These are phyloP conservation scores for Mamestra configurata DNA, from an alignment of 1,140 invertebrate species.

Conservation along the genomic window DNA sequence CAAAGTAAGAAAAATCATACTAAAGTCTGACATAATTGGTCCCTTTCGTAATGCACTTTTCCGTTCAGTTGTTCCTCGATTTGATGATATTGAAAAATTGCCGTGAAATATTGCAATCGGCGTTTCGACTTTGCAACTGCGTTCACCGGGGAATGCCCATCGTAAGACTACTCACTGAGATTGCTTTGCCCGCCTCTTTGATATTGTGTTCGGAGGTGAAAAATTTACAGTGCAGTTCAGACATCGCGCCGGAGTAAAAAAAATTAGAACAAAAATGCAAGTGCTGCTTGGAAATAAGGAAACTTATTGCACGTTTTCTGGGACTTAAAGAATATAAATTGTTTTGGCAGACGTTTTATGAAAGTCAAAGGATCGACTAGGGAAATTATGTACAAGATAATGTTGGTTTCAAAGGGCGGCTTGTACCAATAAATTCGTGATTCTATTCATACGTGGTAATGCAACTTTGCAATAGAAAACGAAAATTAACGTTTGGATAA, in stretches of 20 bases:
- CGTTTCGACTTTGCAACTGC: conserved; percentile 57
- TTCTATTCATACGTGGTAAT: too few relatives aligned
- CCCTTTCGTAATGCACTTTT: conserved; percentile 49
- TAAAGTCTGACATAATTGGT: not conserved
- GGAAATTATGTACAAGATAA: too few relatives aligned
- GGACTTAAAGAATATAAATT: not conserved
- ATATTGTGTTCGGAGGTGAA: conserved; percentile 55
- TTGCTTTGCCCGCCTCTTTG: conserved; percentile 56
- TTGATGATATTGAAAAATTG: conserved; percentile 64
- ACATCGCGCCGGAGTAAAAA: conserved; percentile 25
- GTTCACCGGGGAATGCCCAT: conserved; percentile 51
- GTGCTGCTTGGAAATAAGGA: not conserved
- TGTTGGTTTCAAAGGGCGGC: too few relatives aligned
- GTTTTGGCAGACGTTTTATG: not conserved
- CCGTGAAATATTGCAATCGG: conserved; percentile 58
- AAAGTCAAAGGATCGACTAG: not conserved
- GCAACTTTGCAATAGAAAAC: too few relatives aligned
- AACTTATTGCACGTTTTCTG: not conserved
- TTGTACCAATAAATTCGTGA: too few relatives aligned
- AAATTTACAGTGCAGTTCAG: conserved; percentile 52
- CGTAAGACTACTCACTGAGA: conserved; percentile 54
- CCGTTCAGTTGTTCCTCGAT: conserved; percentile 48
- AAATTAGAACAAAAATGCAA: conserved; percentile 37
- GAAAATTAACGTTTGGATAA: too few relatives aligned
- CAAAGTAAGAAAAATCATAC: conserved; percentile 1